Base-by-base conservation (phyloP, 2,113 vertebrate genomes). In the Mionectes macconnelli region DNA sequence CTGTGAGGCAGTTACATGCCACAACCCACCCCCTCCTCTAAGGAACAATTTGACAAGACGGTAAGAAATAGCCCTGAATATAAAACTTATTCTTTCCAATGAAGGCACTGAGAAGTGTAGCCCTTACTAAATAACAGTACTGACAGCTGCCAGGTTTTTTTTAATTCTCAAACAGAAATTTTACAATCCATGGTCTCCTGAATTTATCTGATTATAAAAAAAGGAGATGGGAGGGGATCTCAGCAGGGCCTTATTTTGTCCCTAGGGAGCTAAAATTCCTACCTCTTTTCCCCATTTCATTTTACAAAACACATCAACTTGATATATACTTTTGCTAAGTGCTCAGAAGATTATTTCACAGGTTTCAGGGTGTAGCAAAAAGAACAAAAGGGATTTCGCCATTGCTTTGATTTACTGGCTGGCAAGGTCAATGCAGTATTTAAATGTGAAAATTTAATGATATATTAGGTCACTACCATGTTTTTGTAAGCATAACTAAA, bases 371-470 rank as follows among this genome's bases (percentile, higher is more conserved):
- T 80, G 72, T 67, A 93, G 60, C 84, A 93, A 85, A 83, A 44
- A 77, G 63, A 83, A 93, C 76, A 88, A 92, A 89, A 88, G 60
- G 35, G 56, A 93, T 93, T 95, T 92, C 6, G 0, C 44, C 73
- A 88, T 20, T 92, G 76, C 72, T 93, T 79, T 93, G 68, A 87
- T 93, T 89, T 83, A 83, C 53, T 74, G 60, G 14, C 52, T 96
- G 85, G 60, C 80, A 95, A 82, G 82, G 74, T 87, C 84, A 92
- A 21, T 25, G 52, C 19, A 78, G 44, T 63, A 87, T 40, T 92
- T 95, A 87, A 87, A 79, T 53, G n/a, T 53, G 37, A 84, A 92
- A 70, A 90, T 79, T 86, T 89, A 96, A 96, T 87, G 37, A 93
- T 79, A 67, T 16, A 24, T 89, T 84, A 60, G 33, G 84, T 90